Evolutionary conservation across 2,113 vertebrate species (phyloP), one percentile per base, ranked within the genome.

Genomic region (Poecile atricapillus): DNA sequence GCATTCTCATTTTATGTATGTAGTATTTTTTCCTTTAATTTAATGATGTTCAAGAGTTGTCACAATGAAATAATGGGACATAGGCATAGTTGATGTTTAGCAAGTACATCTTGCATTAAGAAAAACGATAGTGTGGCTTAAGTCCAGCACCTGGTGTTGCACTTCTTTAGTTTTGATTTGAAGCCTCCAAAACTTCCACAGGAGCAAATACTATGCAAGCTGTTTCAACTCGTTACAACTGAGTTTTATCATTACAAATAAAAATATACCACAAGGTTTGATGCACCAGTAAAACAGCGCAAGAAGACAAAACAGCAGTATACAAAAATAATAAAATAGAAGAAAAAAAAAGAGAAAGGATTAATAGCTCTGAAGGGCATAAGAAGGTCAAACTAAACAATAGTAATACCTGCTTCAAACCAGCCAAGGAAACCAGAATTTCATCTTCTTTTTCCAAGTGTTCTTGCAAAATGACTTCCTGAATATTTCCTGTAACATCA

Each of bases 391-490:
- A 88, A 17, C 37, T 47, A 53, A 74, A 44, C 49, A 43, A 37
- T 12, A 53, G 46, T 63, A 62, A 44, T 97, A 99, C 99, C 98
- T 99, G 99, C 91, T 99, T 99, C 75, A 99, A 98, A 95, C 99
- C 99, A 94, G 99, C 99, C 94, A 99, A 97, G 11, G 99, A 99
- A 93, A 99, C 99, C 69, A 99, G 97, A 77, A 99, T 99, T 96
- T 99, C 98, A 92, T 99, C 99, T 97, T 99, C 99, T 97, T 99
- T 99, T 95, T 99, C 98, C 95, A 99, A 92, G 93, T 98, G 98
- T 95, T 99, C 99, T 95, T 99, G 98, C 73, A 99, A 97, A 95
- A 99, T 99, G 64, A 99, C 99, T 88, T 99, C 99, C 95, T 99
- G 99, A 97, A 99, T 99, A 97, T 99, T 99, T 94, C 98, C 99